These are phyloP conservation scores for Alviniconcha marisindica DNA, from an alignment of 1,140 invertebrate species.

Conservation along the genomic window DNA sequence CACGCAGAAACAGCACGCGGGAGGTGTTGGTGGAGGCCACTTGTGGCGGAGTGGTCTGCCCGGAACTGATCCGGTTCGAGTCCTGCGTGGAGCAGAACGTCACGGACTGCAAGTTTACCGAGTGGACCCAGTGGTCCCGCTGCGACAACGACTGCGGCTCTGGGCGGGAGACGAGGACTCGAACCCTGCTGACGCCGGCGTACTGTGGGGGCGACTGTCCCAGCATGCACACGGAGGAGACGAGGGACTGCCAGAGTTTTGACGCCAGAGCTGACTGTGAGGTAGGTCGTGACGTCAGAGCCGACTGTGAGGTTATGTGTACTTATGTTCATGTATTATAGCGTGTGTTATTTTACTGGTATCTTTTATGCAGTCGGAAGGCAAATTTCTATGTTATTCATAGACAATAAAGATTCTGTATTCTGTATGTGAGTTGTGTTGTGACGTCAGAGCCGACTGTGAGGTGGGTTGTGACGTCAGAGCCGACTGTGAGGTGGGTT, in stretches of 20 bases:
- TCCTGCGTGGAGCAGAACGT: conserved; percentile 35
- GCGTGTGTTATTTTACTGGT: no score
- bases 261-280: conserved; percentile 45
- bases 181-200: conserved; percentile 50
- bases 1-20: conserved; percentile 47
- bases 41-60: conserved; percentile 49
- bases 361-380: no score
- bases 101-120: conserved; percentile 48
- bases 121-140: conserved; percentile 52
- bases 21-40: conserved; percentile 15
- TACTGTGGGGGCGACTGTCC: conserved; percentile 54
- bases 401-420: no score
- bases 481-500: no score
- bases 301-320: no score
- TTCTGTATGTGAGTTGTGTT: no score
- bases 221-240: conserved; percentile 38
- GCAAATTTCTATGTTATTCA: no score
- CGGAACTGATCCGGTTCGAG: conserved; percentile 40
- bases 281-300: no score
- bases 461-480: no score
- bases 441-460: no score
- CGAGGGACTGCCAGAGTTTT: conserved; percentile 41
- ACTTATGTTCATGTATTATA: no score
- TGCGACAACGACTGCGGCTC: conserved; percentile 54
- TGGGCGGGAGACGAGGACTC: conserved; percentile 38